Base-by-base conservation (phyloP, 2,113 vertebrate genomes). In the Zosterops hypoxanthus region DNA sequence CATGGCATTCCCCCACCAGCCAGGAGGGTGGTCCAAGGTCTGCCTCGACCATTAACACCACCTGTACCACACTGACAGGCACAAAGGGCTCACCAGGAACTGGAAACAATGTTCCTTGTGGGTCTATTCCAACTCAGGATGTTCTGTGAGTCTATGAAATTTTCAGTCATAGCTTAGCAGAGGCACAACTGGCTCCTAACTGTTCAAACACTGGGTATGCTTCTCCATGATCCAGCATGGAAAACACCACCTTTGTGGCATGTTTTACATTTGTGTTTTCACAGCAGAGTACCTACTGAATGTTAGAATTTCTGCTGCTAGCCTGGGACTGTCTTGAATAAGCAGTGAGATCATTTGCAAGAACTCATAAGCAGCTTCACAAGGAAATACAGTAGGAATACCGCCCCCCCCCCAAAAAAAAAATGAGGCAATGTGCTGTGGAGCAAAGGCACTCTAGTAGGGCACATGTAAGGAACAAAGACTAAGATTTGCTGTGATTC, bases 1-100 rank as follows among this genome's bases (percentile, higher is more conserved):
- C 69, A 33, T 26, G 84, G 64, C 5, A 65, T 97, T 95, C 52
- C 96, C 84, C 57, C 91, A 94, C 79, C 88, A 91, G 96, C 95
- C 49, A 52, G 88, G 91, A 92, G 92, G 77, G 88, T 63, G 6
- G 92, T 82, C 55, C 87, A 90, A 86, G 33, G 91, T 95, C 92
- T 92, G 61, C 59, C 36, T 11, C 42, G 22, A 50, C 77, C 75
- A 50, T 83, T 87, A 66, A 82, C 0, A 33, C 83, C 68, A 53
- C 36, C 87, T 77, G 69, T 12, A 39, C 29, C 60, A 28, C 14
- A 39, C 20, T 6, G 2, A 17, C 8, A 6, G 31, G 6, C 34
- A 36, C 0, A 2, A 72, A 82, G 33, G 25, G 22, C 46, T 53
- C 0, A 0, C 44, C 20, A 56, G 24, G 24, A 75, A n/a, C 24